Conservation (phyloP, 2,888 invertebrate genomes). For the Hoplodrina ambigua region DNA sequence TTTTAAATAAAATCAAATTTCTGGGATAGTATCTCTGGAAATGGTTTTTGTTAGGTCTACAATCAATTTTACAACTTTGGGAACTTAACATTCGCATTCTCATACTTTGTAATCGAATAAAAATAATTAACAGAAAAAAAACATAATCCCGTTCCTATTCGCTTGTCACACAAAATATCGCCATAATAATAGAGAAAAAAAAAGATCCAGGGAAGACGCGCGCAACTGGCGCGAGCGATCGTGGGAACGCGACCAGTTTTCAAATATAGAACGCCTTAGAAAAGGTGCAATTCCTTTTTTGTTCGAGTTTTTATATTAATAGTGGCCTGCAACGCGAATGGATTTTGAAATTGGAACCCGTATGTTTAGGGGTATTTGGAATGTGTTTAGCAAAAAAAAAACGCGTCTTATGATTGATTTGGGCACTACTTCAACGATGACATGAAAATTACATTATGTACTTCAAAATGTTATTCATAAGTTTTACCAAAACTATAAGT, state of each 20-base stretch:
- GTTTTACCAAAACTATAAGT: not conserved
- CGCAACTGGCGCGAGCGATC: conserved; percentile 89
- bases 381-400: conserved; percentile 60
- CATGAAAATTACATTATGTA: not conserved
- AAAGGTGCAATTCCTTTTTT: conserved; percentile 89
- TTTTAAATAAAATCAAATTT: not conserved
- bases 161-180: conserved; percentile 82
- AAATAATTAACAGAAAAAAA: conserved; percentile 60
- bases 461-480: not conserved
- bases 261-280: conserved; percentile 89
- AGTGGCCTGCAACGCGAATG: conserved; percentile 79
- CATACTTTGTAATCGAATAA: conserved; percentile 26
- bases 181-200: conserved; percentile 78
- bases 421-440: conserved; percentile 54
- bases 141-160: conserved; percentile 70
- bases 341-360: conserved; percentile 82
- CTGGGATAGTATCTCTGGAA: too few relatives aligned
- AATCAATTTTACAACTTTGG: not conserved
- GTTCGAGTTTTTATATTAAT: conserved; percentile 83
- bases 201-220: conserved; percentile 82
- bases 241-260: conserved; percentile 89
- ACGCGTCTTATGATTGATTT: conserved; percentile 34
- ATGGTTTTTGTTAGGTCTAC: not conserved
- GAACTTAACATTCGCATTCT: not conserved
- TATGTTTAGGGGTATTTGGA: conserved; percentile 66